phyloP scores from a whole-genome alignment of 1,140 invertebrate genomes.

The Caenorhabditis inopinata region DNA sequence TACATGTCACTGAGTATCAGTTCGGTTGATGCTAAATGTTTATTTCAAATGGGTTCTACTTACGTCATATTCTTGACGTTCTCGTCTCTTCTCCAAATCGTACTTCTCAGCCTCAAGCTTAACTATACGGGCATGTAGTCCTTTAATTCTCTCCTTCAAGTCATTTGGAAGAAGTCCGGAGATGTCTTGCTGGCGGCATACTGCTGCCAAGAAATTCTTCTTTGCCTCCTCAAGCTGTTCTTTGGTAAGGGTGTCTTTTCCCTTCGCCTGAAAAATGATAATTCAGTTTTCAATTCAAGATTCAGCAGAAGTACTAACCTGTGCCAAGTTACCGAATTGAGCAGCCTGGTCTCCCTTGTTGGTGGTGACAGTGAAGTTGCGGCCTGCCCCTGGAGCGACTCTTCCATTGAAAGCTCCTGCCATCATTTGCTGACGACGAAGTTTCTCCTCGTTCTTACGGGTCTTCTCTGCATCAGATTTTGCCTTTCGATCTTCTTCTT shows the following conservation, averaged over 20 bases:
- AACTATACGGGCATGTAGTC: constrained; percentile 87
- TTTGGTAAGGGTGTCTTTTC: constrained; percentile 47
- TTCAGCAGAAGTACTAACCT: constrained; percentile 59
- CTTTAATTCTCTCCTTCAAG: constrained; percentile 63
- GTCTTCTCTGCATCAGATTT: constrained; percentile 45
- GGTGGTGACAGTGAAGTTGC: constrained; percentile 63
- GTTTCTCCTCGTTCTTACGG: constrained; percentile 57
- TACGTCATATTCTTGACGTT: constrained; percentile 98
- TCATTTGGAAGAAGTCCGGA: constrained; percentile 57
- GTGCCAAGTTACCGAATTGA: constrained; percentile 66
- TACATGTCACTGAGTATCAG: not conserved
- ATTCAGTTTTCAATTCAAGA: constrained; percentile 50
- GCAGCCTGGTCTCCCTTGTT: constrained; percentile 59
- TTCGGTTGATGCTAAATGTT: not conserved
- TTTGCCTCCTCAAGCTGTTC: constrained; percentile 64
- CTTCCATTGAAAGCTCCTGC: constrained; percentile 53
- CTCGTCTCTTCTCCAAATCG: constrained; percentile 97
- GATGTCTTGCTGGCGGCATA: constrained; percentile 57
- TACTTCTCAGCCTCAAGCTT: constrained; percentile 98
- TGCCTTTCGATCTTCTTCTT: constrained; percentile 54
- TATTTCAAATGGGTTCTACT: constrained; percentile 70
- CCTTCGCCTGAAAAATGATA: not conserved
- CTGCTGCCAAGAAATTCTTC: constrained; percentile 51
- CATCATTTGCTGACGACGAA: constrained; percentile 60
- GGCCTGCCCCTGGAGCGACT: constrained; percentile 43